phyloP scores from a whole-genome alignment of 2,888 invertebrate species.

The Stenichneumon culpator region DNA sequence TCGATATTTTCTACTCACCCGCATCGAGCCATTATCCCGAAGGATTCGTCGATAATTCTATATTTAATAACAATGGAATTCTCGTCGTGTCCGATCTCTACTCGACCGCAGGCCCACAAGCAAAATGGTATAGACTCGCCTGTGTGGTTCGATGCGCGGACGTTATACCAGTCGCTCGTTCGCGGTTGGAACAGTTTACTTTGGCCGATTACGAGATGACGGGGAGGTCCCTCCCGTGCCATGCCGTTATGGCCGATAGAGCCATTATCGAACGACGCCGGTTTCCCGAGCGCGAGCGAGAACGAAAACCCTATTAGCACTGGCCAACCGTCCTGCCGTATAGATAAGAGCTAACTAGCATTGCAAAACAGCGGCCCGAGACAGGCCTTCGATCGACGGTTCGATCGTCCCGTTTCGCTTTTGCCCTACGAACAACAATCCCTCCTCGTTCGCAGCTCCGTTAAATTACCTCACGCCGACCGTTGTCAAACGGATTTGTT shows the following conservation, averaged over 20 bases:
- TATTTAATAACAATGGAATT: constrained; percentile 1
- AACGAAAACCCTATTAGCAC: constrained; percentile 67
- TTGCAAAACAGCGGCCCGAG: constrained; percentile 72
- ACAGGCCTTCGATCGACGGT: constrained; percentile 28
- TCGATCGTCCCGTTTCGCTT: constrained; percentile 44
- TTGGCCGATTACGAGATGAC: constrained; percentile 53
- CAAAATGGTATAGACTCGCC: constrained; percentile 36
- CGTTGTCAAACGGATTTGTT: constrained; percentile 25
- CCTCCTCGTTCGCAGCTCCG: constrained; percentile 17
- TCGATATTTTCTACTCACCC: not conserved
- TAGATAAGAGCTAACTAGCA: constrained; percentile 73
- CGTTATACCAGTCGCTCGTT: constrained; percentile 21
- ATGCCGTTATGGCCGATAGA: constrained; percentile 68
- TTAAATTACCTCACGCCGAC: constrained; percentile 35
- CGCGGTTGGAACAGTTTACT: constrained; percentile 43
- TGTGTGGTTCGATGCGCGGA: constrained; percentile 28
- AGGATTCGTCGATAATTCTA: constrained; percentile 4
- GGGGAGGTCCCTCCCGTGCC: constrained; percentile 26
- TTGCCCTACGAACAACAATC: constrained; percentile 25
- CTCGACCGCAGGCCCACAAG: constrained; percentile 1
- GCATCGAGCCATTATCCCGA: not conserved
- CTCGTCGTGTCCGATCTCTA: constrained; percentile 7
- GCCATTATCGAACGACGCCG: constrained; percentile 72
- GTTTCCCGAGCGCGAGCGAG: constrained; percentile 46
- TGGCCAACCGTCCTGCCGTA: constrained; percentile 50